Conservation (phyloP, 2,888 invertebrate genomes). For the Brachylomia viminalis region DNA sequence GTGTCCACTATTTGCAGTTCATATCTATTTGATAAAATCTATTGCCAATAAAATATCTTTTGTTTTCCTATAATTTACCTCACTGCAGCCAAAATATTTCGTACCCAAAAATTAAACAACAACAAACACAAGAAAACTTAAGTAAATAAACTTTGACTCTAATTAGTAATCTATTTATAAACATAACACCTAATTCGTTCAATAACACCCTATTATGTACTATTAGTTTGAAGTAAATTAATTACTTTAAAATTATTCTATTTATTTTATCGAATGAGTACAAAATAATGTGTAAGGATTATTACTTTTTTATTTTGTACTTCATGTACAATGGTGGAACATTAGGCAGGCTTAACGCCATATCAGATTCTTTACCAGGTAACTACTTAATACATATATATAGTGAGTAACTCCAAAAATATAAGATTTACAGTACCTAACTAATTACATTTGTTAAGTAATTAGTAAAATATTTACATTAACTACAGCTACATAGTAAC, state of each 20-base stretch:
- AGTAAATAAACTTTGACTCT: neutral
- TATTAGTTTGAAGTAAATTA: neutral
- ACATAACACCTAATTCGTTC: conserved; percentile 2
- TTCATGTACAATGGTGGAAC: neutral
- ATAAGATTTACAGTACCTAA: conserved; percentile 28
- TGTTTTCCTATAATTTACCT: neutral
- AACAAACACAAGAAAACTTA: neutral
- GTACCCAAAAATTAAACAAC: neutral
- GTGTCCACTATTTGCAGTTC: neutral
- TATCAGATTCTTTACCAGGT: neutral
- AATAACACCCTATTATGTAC: neutral
- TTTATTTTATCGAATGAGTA: conserved; percentile 5
- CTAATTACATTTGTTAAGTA: conserved; percentile 19
- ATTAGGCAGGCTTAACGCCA: too few species aligned
- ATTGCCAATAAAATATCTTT: neutral
- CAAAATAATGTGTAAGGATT: neutral
- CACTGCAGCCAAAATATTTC: neutral
- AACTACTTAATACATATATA: too few species aligned
- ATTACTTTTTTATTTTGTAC: neutral
- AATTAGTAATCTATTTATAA: conserved; percentile 3
- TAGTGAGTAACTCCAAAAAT: neutral
- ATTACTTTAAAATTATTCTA: neutral
- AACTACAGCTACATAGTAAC: neutral
- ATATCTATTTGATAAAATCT: neutral
- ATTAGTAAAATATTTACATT: conserved; percentile 21